Conservation (phyloP, 2,888 invertebrate genomes). For the Branchipolynoe longqiensis region DNA sequence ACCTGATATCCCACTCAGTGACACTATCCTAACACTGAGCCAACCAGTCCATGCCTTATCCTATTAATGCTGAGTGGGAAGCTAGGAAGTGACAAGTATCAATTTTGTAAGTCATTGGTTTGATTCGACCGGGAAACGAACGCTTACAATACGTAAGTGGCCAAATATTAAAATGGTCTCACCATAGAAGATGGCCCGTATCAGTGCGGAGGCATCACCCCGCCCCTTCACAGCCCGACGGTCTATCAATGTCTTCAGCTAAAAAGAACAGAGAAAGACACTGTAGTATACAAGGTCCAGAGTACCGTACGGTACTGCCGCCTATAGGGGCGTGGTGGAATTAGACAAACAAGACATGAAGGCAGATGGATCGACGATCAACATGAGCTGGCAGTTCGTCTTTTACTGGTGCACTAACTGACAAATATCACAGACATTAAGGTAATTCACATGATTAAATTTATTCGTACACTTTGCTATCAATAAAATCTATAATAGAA, state of each 20-base stretch:
- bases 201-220: slow-evolving; percentile 72
- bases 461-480: too few species aligned
- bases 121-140: too few species aligned
- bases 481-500: too few species aligned
- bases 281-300: not conserved
- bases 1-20: too few species aligned
- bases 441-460: too few species aligned
- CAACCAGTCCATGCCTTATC: too few species aligned
- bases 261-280: not conserved
- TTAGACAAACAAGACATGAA: not conserved
- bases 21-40: not conserved
- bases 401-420: not conserved
- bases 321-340: not conserved
- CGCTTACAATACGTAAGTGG: too few species aligned
- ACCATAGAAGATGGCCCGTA: slow-evolving; percentile 73
- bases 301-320: not conserved
- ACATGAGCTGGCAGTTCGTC: not conserved
- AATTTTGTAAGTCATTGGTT: not conserved
- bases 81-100: too few species aligned
- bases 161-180: slow-evolving; percentile 57
- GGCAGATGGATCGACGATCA: not conserved
- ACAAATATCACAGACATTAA: not conserved
- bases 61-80: too few species aligned
- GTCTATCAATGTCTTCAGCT: slow-evolving; percentile 67
- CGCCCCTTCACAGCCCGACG: slow-evolving; percentile 70